Evolutionary conservation across 2,113 vertebrate genomes (phyloP).

Genomic region (Rhizomys pruinosus): DNA sequence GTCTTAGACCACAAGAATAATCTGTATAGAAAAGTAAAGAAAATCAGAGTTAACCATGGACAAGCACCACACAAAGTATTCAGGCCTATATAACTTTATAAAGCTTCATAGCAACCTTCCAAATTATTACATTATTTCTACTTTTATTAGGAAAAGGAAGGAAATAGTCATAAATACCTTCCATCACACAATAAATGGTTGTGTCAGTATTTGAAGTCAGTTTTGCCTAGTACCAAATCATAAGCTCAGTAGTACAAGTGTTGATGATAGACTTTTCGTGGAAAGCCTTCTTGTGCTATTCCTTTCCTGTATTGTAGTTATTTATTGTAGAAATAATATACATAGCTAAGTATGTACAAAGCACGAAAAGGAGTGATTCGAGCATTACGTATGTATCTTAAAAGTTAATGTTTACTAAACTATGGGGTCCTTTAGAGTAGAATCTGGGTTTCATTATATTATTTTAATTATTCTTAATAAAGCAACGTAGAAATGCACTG

Average conservation of each 20-base stretch:
- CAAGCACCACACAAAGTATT: background rate
- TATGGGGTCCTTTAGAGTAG: background rate
- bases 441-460: background rate
- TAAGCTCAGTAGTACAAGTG: background rate
- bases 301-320: background rate
- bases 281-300: background rate
- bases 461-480: background rate
- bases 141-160: background rate
- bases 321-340: background rate
- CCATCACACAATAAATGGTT: background rate
- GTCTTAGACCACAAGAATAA: background rate
- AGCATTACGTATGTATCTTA: background rate
- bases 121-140: background rate
- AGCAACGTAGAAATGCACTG: background rate
- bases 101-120: background rate
- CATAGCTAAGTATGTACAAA: background rate
- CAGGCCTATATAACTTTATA: background rate
- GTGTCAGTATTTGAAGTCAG: background rate
- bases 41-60: background rate
- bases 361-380: background rate
- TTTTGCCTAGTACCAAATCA: background rate
- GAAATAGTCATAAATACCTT: background rate
- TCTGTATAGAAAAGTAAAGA: no score
- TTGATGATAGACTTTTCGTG: background rate
- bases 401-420: background rate